These are phyloP conservation scores for Reticulitermes lucifugus DNA, from an alignment of 2,888 invertebrate species.

Conservation along the genomic window DNA sequence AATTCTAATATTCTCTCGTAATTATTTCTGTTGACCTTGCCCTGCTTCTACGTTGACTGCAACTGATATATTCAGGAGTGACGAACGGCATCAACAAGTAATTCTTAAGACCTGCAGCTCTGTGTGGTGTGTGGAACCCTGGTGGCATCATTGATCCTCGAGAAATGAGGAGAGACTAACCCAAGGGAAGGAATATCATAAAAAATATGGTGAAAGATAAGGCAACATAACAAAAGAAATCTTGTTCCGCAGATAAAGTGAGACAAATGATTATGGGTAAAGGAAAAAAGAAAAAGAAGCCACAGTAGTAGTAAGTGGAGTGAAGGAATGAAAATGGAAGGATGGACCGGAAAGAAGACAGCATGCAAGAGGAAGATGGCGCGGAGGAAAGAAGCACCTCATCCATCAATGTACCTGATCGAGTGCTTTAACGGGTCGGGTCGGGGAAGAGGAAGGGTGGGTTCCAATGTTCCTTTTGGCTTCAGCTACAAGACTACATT, in stretches of 20 bases:
- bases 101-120: no score
- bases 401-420: constrained; percentile 39
- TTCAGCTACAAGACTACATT: neutral
- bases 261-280: constrained; percentile 32
- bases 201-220: neutral
- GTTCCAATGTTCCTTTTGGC: neutral
- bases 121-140: no score
- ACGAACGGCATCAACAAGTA: no score
- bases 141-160: no score
- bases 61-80: no score
- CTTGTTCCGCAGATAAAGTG: constrained; percentile 28
- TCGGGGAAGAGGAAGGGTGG: neutral
- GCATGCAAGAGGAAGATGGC: neutral
- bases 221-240: neutral
- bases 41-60: no score
- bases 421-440: constrained; percentile 13
- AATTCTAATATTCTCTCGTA: no score
- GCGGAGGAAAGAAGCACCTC: constrained; percentile 21
- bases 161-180: no score
- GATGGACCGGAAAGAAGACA: neutral
- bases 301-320: no score
- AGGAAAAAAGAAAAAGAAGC: neutral
- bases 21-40: no score
- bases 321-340: no score
- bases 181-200: neutral